These are phyloP conservation scores for Eulemur albifrons DNA, from an alignment of 2,797 vertebrate genomes.

Conservation along the genomic window DNA sequence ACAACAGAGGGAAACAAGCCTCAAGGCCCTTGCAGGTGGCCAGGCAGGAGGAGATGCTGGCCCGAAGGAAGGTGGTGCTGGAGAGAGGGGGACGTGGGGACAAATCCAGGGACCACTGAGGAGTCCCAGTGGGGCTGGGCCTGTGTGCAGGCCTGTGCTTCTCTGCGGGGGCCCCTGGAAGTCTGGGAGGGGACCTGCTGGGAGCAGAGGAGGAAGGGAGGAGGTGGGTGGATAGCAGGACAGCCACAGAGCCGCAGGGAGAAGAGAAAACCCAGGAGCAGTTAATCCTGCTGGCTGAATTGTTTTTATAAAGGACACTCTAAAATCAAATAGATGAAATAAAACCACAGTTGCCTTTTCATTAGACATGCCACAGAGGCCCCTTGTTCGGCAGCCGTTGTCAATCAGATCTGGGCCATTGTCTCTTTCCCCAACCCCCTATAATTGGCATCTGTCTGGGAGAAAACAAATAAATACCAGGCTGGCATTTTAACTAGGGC, in stretches of 20 bases:
- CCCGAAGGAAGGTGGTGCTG: background rate
- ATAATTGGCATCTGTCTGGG: constrained; percentile 75
- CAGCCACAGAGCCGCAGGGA: background rate
- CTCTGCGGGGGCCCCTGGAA: background rate
- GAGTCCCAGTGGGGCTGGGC: accelerated
- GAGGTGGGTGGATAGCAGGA: background rate
- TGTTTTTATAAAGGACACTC: constrained; percentile 74
- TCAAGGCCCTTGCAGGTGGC: background rate
- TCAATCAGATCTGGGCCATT: constrained; percentile 76
- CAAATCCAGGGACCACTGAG: background rate
- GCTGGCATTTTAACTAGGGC: constrained; percentile 69
- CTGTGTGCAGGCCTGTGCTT: background rate
- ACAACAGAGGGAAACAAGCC: background rate
- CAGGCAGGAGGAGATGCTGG: background rate
- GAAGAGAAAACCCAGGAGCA: constrained; percentile 70
- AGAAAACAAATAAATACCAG: constrained; percentile 77
- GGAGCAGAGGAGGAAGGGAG: background rate
- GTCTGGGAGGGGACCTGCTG: background rate
- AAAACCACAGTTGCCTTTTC: constrained; percentile 80
- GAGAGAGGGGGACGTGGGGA: too few species aligned
- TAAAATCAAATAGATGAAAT: constrained; percentile 79
- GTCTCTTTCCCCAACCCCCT: constrained; percentile 52
- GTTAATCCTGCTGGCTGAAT: constrained; percentile 75
- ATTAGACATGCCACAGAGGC: constrained; percentile 80
- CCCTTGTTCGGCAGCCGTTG: constrained; percentile 71